These are phyloP conservation scores for Macroglossus sobrinus DNA, from an alignment of 2,113 vertebrate genomes.

Conservation along the genomic window DNA sequence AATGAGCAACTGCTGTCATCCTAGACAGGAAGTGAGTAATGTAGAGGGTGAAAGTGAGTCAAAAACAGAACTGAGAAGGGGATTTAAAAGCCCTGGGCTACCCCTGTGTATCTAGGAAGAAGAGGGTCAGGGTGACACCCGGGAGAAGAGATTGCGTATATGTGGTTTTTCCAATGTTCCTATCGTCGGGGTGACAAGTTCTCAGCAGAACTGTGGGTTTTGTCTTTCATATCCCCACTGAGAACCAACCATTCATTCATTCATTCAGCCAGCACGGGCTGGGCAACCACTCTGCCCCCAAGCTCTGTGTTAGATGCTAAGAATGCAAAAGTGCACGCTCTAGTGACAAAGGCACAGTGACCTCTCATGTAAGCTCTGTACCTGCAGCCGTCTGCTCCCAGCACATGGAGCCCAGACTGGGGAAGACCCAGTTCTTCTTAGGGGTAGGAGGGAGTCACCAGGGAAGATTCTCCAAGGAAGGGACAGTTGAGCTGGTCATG, in stretches of 20 bases:
- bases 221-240: not conserved
- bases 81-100: not conserved
- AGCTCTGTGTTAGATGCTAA: not conserved
- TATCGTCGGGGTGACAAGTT: not conserved
- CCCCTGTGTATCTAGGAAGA: not conserved
- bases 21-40: conserved; percentile 23
- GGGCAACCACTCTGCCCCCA: not conserved
- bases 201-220: not conserved
- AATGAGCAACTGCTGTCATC: not conserved
- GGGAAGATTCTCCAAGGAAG: not conserved
- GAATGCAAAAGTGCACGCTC: not conserved
- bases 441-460: not conserved
- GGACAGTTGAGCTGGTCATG: not conserved
- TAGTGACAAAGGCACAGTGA: not conserved
- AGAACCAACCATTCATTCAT: not conserved
- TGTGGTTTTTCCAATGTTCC: not conserved
- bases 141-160: not conserved
- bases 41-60: not conserved
- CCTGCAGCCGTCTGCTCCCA: not conserved
- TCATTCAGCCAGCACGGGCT: not conserved
- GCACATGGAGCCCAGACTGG: not conserved
- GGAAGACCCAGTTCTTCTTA: not conserved
- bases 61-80: not conserved
- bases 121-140: not conserved
- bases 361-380: not conserved